phyloP scores from a whole-genome alignment of 2,888 invertebrate genomes.

The Slavum lentiscoides region DNA sequence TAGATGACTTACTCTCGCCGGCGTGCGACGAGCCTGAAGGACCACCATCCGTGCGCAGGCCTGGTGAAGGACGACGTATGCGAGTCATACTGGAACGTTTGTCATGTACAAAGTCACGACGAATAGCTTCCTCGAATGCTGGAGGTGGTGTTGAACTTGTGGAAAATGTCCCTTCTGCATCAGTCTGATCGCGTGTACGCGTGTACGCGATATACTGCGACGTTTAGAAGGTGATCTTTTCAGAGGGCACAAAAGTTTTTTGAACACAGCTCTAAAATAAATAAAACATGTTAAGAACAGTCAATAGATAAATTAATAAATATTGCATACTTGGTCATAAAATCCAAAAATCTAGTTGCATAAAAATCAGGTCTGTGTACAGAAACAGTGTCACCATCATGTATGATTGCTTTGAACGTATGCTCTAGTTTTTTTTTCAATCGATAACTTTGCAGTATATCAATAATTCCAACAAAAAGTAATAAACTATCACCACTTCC shows the following conservation, averaged over 20 bases:
- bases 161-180: constrained; percentile 58
- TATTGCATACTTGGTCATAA: constrained; percentile 72
- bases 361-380: constrained; percentile 99
- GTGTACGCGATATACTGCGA: constrained; percentile 80
- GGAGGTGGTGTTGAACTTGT: constrained; percentile 87
- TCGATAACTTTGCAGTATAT: constrained; percentile 97
- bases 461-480: constrained; percentile 95
- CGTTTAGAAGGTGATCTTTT: constrained; percentile 96
- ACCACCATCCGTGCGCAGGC: constrained; percentile 45
- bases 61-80: constrained; percentile 44
- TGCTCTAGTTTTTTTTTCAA: constrained; percentile 97
- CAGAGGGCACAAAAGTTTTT: constrained; percentile 65
- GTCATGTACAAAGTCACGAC: constrained; percentile 62
- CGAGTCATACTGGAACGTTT: constrained; percentile 57
- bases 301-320: constrained; percentile 54
- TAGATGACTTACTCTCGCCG: constrained; percentile 59
- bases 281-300: constrained; percentile 62
- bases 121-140: constrained; percentile 83
- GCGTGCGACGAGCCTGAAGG: constrained; percentile 45
- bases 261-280: constrained; percentile 54
- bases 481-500: constrained; percentile 93
- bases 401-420: constrained; percentile 97
- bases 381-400: constrained; percentile 97
- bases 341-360: constrained; percentile 95
- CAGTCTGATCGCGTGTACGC: constrained; percentile 50